These are phyloP conservation scores for Drosophila tani DNA, from an alignment of 1,140 invertebrate genomes.

Conservation along the genomic window DNA sequence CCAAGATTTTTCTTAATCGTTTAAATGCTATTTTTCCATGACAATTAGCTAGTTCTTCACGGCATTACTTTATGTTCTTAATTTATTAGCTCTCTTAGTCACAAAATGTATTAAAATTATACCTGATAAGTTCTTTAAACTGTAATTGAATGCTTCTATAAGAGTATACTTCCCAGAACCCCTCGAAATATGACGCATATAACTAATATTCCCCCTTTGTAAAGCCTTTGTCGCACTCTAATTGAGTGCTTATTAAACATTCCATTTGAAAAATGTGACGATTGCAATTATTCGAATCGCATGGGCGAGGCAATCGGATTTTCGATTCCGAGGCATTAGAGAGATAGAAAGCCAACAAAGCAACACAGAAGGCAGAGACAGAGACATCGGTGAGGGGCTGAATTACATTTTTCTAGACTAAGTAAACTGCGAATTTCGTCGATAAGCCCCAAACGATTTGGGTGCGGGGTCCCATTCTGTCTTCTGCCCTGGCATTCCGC, in stretches of 20 bases:
- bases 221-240: constrained; percentile 2
- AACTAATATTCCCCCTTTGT: not conserved
- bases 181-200: constrained; percentile 2
- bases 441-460: constrained; percentile 36
- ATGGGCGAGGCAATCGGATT: constrained; percentile 37
- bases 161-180: not conserved
- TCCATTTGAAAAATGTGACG: constrained; percentile 33
- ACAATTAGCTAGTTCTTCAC: too few species aligned
- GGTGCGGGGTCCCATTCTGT: constrained; percentile 16
- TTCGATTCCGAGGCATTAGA: constrained; percentile 25
- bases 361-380: too few species aligned
- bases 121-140: not conserved
- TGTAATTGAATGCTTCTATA: not conserved
- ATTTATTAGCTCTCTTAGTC: not conserved
- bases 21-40: too few species aligned
- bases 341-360: constrained; percentile 4
- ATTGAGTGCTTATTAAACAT: constrained; percentile 22
- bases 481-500: constrained; percentile 20
- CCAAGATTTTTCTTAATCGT: too few species aligned
- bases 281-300: constrained; percentile 25
- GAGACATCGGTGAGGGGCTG: constrained; percentile 12
- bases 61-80: too few species aligned
- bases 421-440: constrained; percentile 54
- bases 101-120: too few species aligned
- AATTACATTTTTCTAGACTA: constrained; percentile 49